Evolutionary conservation across 2,113 vertebrate genomes (phyloP).

Genomic region (Ctenodactylus gundi): DNA sequence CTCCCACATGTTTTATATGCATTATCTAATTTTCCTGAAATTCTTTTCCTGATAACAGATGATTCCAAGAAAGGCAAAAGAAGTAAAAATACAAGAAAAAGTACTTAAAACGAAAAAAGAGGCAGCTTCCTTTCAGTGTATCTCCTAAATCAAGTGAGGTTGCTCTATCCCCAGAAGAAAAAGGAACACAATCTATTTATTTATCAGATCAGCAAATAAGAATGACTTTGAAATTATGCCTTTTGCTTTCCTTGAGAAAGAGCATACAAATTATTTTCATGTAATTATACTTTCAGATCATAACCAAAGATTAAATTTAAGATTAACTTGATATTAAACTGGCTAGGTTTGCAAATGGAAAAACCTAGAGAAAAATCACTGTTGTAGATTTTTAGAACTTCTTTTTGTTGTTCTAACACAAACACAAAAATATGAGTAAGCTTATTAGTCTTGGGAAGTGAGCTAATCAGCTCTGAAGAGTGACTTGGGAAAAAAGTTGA

Average conservation of each 20-base stretch:
- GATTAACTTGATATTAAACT: background rate
- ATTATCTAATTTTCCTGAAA: conserved; percentile 5
- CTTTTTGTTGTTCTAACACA: background rate
- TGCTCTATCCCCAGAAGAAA: accelerated
- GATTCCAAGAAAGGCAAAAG: background rate
- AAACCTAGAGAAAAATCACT: background rate
- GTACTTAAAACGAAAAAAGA: background rate
- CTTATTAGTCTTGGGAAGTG: background rate
- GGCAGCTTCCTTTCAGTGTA: background rate
- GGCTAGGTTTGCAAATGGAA: background rate
- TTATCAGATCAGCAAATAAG: background rate
- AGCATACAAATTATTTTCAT: background rate
- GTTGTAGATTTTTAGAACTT: background rate
- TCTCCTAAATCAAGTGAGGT: background rate
- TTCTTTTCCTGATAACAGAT: background rate
- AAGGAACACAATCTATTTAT: background rate
- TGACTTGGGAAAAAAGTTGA: background rate
- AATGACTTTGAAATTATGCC: background rate
- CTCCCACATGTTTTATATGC: background rate
- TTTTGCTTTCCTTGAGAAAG: conserved; percentile 4
- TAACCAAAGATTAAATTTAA: conserved; percentile 3
- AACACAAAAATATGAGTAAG: background rate
- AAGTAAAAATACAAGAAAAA: background rate
- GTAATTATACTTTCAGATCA: background rate
- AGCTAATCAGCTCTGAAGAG: too few relatives aligned